phyloP scores from a whole-genome alignment of 2,113 vertebrate species.

The Coryphaenoides rupestris region DNA sequence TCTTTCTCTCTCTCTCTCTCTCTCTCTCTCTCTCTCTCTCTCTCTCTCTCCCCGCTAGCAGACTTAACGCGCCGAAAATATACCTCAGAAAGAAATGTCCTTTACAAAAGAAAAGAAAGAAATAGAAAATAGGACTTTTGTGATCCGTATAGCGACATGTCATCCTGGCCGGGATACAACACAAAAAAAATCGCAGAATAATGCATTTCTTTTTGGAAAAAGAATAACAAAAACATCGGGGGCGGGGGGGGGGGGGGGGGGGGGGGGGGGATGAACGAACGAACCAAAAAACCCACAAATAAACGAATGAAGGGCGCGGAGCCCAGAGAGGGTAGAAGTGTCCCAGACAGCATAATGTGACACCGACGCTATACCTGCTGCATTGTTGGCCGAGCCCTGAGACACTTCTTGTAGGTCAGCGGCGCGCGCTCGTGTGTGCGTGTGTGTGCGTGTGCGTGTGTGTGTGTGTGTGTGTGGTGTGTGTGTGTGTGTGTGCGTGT shows the following conservation, averaged over 20 bases:
- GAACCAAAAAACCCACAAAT: slow-evolving; percentile 1
- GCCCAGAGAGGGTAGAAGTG: slow-evolving; percentile 45
- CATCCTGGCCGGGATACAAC: neutral
- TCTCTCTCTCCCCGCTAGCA: too few species aligned
- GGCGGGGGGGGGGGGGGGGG: too few species aligned
- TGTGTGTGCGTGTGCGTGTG: too few species aligned
- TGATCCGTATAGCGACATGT: neutral
- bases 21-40: too few species aligned
- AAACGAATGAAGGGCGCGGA: slow-evolving; percentile 15
- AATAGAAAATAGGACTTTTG: neutral
- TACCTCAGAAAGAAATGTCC: neutral
- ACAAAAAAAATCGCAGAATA: neutral
- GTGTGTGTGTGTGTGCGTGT: too few species aligned
- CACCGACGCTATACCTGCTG: slow-evolving; percentile 32
- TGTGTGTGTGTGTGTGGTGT: too few species aligned
- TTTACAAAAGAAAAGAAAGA: neutral
- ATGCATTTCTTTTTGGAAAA: too few species aligned
- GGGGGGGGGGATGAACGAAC: too few species aligned
- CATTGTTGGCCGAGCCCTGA: slow-evolving; percentile 36
- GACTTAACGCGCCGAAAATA: too few species aligned
- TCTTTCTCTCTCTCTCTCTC: too few species aligned
- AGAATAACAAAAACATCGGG: too few species aligned
- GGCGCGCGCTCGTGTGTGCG: too few species aligned
- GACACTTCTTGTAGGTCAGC: slow-evolving; percentile 27
- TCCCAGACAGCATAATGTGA: slow-evolving; percentile 54